Evolutionary conservation across 1,140 invertebrate species (phyloP), one percentile per base, ranked within the genome.

Genomic region (Meloidogyne hapla): DNA sequence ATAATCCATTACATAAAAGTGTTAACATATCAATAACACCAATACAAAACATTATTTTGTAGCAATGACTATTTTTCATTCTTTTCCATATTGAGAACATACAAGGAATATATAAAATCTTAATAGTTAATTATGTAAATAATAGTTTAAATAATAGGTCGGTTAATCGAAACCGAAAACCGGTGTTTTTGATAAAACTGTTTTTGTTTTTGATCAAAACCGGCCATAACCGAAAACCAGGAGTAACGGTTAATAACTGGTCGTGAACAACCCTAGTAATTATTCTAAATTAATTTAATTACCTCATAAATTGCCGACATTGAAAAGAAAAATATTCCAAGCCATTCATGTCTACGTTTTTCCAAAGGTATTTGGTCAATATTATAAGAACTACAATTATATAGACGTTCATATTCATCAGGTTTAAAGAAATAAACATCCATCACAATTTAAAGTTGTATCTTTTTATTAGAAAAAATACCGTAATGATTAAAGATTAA

Each of bases 371-470:
- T 73, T 26, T 56, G 18, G 33, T 65, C 56, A 25, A 69, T 26
- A 69, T 69, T 65, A 63, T 83, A 81, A 38, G 70, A 56, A 28
- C 61, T 56, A 48, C 80, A 81, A 63, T 81, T 81, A 68, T 81
- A 81, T 38, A 80, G 56, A 9, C 48, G 26, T 18, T 82, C 38
- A 62, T 75, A 79, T 25, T 76, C 42, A 13, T 56, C 6, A 13
- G 25, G 69, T 28, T 79, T 45, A 45, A 79, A 74, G 0, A 79
- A 62, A 21, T 77, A 76, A 38, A 40, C 10, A 21, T 79, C 62
- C 78, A 79, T 79, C 56, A 15, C 1, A 38, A 69, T 5, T 25
- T 69, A 15, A 40, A 48, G 12, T n/a, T n/a, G n/a, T n/a, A n/a
- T n/a, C n/a, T n/a, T n/a, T n/a, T n/a, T n/a, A n/a, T n/a, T n/a